phyloP scores from a whole-genome alignment of 2,888 invertebrate species.

The Epinotia ramella region DNA sequence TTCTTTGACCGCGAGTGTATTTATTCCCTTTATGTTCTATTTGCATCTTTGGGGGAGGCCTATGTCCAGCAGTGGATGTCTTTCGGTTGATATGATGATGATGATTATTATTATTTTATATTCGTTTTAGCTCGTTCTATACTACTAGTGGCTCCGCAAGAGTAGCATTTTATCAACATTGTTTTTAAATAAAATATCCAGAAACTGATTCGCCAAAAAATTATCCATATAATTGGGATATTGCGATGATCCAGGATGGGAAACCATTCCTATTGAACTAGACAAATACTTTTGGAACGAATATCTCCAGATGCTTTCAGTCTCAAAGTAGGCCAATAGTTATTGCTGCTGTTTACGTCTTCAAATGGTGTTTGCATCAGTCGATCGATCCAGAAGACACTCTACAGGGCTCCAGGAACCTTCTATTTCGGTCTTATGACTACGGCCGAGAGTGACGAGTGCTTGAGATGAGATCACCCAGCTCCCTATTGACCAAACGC shows the following conservation, averaged over 20 bases:
- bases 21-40: neutral
- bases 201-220: no score
- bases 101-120: no score
- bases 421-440: slow-evolving; percentile 78
- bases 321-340: slow-evolving; percentile 32
- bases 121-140: neutral
- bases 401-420: slow-evolving; percentile 18
- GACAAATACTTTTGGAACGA: slow-evolving; percentile 2
- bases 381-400: slow-evolving; percentile 58
- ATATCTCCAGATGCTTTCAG: slow-evolving; percentile 26
- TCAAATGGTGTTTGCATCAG: slow-evolving; percentile 33
- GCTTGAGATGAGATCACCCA: slow-evolving; percentile 73
- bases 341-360: slow-evolving; percentile 40
- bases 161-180: no score
- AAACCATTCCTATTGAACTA: neutral
- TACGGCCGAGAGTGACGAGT: slow-evolving; percentile 68
- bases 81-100: no score
- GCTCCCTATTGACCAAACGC: slow-evolving; percentile 60
- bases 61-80: no score
- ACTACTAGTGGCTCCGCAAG: no score
- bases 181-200: no score
- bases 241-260: neutral
- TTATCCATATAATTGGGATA: no score
- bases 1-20: no score
- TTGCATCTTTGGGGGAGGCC: no score